Base-by-base conservation (phyloP, 2,888 invertebrate species). In the Ormyrus pomaceus region DNA sequence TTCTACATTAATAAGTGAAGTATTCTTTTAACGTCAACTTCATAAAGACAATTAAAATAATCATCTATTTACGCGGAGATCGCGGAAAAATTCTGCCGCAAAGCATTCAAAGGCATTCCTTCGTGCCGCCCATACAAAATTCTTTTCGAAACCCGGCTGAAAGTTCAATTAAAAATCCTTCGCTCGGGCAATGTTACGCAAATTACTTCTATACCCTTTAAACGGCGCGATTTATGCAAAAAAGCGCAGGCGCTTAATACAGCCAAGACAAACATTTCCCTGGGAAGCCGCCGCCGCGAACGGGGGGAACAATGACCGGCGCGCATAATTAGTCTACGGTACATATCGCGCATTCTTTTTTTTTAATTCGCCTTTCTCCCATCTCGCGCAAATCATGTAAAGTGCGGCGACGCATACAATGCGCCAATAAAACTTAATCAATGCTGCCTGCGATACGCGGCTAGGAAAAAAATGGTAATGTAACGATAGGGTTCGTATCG, bases 151-250 rank as follows among this genome's bases (percentile, higher is more conserved):
- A 55, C 10, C 10, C 11, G 58, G 6, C 79, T 72, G 68, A 75
- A 59, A 72, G 75, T 76, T 76, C 76, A 75, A 76, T 80, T 80
- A 80, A 80, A 72, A 76, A 80, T 75, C 72, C n/a, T 70, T 70
- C 75, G 48, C 19, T 19, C 19, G 50, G 45, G 51, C 10, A 68
- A 72, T 71, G 68, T 79, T 71, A 71, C 75, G 55, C 61, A 58
- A 66, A 74, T 79, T 72, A 71, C 68, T 80, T 73, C 4, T 34
- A 58, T 70, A 65, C 56, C 78, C 59, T 66, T 74, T 59, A 75
- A 76, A 72, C 65, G 61, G 65, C 4, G 53, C 75, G 13, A 58
- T 79, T 79, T 65, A 71, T 72, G 66, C 46, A 78, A 78, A 66
- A 77, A 73, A 53, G 50, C 45, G 11, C 62, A 64, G 13, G 13